Evolutionary conservation across 2,888 invertebrate species (phyloP).

Genomic region (Thera britannica): DNA sequence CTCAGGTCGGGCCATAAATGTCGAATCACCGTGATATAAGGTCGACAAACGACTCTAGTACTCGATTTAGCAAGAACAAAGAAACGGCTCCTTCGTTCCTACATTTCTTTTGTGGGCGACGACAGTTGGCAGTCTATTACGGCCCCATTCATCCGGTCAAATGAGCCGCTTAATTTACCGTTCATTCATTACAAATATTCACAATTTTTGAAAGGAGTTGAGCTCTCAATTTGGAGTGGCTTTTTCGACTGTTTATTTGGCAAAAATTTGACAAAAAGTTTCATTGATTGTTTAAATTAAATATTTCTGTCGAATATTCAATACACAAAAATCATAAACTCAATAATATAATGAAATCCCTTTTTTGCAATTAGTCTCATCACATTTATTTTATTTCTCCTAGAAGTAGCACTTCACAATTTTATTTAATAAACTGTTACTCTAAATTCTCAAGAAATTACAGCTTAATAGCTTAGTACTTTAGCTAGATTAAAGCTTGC

Average conservation of each 20-base stretch:
- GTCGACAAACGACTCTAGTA: slow-evolving; percentile 77
- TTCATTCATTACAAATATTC: slow-evolving; percentile 68
- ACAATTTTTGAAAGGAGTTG: slow-evolving; percentile 55
- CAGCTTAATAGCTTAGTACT: not conserved
- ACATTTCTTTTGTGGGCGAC: slow-evolving; percentile 77
- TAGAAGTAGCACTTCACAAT: no score
- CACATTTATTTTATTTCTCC: no score
- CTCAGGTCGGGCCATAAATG: slow-evolving; percentile 73
- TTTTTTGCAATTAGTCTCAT: no score
- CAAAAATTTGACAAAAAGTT: not conserved
- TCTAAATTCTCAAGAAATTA: not conserved
- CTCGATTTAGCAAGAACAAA: slow-evolving; percentile 82
- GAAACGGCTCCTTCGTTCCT: slow-evolving; percentile 60
- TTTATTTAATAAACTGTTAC: not conserved
- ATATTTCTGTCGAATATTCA: no score
- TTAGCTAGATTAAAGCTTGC: slow-evolving; percentile 10
- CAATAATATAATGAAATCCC: no score
- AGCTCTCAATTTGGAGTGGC: slow-evolving; percentile 33
- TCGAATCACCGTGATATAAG: slow-evolving; percentile 81
- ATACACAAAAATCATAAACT: no score
- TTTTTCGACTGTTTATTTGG: slow-evolving; percentile 17
- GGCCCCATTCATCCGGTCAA: slow-evolving; percentile 77
- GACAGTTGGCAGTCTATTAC: slow-evolving; percentile 80
- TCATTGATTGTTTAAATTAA: no score
- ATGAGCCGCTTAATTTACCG: slow-evolving; percentile 80